These are phyloP conservation scores for Chamaedrilus cognettii DNA, from an alignment of 2,888 invertebrate species.

Conservation along the genomic window DNA sequence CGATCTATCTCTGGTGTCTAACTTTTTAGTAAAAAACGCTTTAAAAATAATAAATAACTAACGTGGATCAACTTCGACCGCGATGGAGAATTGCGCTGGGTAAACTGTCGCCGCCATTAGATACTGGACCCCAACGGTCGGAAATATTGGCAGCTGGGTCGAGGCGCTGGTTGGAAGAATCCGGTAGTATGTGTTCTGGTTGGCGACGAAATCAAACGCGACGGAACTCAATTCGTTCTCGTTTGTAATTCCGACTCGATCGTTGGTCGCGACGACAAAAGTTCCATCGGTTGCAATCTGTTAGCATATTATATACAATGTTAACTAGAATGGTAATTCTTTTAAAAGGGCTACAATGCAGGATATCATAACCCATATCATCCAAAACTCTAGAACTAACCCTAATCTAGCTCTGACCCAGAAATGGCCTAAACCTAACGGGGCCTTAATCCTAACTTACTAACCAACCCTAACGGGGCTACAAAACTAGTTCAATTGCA, in stretches of 20 bases:
- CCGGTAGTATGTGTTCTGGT: not conserved
- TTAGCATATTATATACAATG: not conserved
- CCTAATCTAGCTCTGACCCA: no score
- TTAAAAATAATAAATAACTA: no score
- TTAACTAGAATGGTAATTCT: no score
- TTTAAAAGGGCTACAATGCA: no score
- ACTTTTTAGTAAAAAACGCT: no score
- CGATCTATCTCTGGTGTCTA: no score
- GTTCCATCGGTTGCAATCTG: not conserved
- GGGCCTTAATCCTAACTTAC: no score
- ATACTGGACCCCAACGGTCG: not conserved
- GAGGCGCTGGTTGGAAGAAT: not conserved
- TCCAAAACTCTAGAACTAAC: no score
- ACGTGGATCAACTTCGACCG: slow-evolving; percentile 18
- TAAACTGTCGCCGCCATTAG: not conserved
- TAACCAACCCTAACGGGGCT: no score
- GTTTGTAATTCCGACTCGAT: not conserved
- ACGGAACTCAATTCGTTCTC: not conserved
- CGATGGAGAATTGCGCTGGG: slow-evolving; percentile 7
- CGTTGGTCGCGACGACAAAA: not conserved
- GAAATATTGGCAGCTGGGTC: not conserved
- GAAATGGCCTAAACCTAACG: no score
- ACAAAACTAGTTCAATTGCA: no score
- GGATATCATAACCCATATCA: no score
- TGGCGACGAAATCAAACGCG: not conserved